These are phyloP conservation scores for Cistogaster globosa DNA, from an alignment of 2,888 invertebrate species.

Conservation along the genomic window DNA sequence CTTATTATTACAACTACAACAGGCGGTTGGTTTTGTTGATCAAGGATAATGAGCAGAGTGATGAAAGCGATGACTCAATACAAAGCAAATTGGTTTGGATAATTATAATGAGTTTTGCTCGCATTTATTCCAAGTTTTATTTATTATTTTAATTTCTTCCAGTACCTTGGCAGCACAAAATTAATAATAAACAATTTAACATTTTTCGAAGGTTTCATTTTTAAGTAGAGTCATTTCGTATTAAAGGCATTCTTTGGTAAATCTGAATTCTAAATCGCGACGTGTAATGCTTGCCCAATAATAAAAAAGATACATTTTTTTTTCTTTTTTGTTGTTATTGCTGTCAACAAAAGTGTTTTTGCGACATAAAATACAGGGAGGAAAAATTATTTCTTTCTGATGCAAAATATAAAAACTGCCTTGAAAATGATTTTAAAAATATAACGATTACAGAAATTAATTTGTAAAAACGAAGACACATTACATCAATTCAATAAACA, in stretches of 20 bases:
- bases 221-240: too few relatives aligned
- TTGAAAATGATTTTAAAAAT: background rate
- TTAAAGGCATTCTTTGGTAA: background rate
- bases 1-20: background rate
- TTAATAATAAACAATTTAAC: too few relatives aligned
- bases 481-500: too few relatives aligned
- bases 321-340: background rate
- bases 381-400: too few relatives aligned
- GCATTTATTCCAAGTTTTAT: too few relatives aligned
- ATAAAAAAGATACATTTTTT: background rate
- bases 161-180: too few relatives aligned
- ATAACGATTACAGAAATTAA: background rate
- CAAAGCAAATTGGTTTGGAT: background rate
- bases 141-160: too few relatives aligned
- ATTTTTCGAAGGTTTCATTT: too few relatives aligned
- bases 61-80: background rate
- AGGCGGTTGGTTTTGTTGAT: constrained; percentile 1
- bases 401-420: background rate
- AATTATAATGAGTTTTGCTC: too few relatives aligned
- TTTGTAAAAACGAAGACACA: background rate
- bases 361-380: too few relatives aligned
- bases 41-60: constrained; percentile 3
- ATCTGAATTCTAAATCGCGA: background rate
- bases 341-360: constrained; percentile 9
- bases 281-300: background rate